Conservation (phyloP, 2,113 vertebrate species). For the Petaurus breviceps region DNA sequence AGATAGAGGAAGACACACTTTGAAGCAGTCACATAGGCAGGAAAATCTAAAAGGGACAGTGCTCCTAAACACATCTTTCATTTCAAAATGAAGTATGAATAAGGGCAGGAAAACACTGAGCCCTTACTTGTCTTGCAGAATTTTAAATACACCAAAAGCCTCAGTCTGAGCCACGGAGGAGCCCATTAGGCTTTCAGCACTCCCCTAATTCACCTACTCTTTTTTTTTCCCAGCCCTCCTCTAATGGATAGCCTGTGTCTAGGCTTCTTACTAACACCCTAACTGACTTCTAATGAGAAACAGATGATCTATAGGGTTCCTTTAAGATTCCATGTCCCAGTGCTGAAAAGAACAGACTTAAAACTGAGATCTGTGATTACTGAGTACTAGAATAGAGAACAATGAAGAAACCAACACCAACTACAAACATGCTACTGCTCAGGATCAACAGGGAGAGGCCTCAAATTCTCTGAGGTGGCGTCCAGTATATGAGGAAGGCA, state of each 20-base stretch:
- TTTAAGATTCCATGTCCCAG: neutral
- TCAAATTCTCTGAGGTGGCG: conserved; percentile 30
- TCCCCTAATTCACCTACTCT: neutral
- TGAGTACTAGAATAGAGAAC: neutral
- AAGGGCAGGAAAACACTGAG: neutral
- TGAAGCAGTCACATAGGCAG: neutral
- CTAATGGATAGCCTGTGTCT: neutral
- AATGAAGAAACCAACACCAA: conserved; percentile 13
- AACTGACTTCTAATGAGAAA: neutral
- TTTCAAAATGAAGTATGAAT: neutral
- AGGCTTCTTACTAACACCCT: neutral
- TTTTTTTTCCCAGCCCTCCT: neutral
- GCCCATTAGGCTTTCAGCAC: neutral
- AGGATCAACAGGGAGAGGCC: neutral
- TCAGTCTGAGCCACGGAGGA: neutral
- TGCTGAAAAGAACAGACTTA: neutral
- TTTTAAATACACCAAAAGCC: neutral
- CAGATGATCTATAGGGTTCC: neutral
- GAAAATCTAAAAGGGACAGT: neutral
- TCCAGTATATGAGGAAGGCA: conserved; percentile 31
- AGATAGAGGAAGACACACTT: neutral
- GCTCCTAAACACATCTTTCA: conserved; percentile 8
- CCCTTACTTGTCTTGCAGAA: neutral
- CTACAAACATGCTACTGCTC: conserved; percentile 29
- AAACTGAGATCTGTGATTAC: conserved; percentile 9